Evolutionary conservation across 2,888 invertebrate genomes (phyloP).

Genomic region (Baronia brevicornis): DNA sequence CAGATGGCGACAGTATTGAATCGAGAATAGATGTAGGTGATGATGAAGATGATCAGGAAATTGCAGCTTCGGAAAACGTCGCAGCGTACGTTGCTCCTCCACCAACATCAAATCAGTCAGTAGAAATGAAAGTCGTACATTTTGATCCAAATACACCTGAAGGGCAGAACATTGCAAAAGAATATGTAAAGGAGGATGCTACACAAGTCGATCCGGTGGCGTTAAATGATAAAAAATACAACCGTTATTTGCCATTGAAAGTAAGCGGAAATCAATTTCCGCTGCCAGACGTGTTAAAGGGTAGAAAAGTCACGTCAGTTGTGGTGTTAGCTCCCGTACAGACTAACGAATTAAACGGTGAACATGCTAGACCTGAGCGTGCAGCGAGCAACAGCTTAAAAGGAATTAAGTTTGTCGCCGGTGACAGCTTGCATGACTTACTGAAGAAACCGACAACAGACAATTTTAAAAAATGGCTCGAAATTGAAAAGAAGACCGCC

Average conservation of each 20-base stretch:
- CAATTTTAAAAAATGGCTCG: conserved; percentile 87
- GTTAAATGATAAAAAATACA: conserved; percentile 84
- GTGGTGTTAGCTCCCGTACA: conserved; percentile 90
- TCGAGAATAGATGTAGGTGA: conserved; percentile 62
- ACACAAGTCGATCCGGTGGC: conserved; percentile 84
- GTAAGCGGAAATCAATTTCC: conserved; percentile 91
- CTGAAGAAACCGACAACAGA: conserved; percentile 84
- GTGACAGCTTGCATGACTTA: conserved; percentile 83
- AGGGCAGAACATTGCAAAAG: conserved; percentile 81
- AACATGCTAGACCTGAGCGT: conserved; percentile 71
- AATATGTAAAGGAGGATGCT: conserved; percentile 83
- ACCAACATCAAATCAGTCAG: conserved; percentile 67
- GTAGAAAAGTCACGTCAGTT: conserved; percentile 87
- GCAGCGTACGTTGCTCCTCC: conserved; percentile 50
- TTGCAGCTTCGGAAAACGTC: conserved; percentile 73
- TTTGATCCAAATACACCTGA: conserved; percentile 85
- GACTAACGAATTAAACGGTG: conserved; percentile 75
- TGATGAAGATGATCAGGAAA: conserved; percentile 70
- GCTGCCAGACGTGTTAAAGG: conserved; percentile 84
- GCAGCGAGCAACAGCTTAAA: conserved; percentile 75
- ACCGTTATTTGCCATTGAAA: conserved; percentile 88
- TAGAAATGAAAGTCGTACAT: conserved; percentile 90
- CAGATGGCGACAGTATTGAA: conserved; percentile 76
- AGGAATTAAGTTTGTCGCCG: conserved; percentile 83
- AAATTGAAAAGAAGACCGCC: conserved; percentile 83